Evolutionary conservation across 2,113 vertebrate genomes (phyloP).

Genomic region (Empidonax traillii): DNA sequence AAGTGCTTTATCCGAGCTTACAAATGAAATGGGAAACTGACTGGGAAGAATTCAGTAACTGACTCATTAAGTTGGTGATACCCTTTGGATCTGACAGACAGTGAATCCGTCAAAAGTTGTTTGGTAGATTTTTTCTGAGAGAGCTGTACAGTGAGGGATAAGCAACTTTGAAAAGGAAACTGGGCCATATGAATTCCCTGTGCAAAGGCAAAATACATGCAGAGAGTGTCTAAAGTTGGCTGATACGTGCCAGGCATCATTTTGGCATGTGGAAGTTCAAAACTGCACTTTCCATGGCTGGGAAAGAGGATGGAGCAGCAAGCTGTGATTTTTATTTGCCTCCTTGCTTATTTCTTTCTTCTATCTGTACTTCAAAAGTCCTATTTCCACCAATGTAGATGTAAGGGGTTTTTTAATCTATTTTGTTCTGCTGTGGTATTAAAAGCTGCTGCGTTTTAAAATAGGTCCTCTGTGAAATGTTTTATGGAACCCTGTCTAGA

Average conservation of each 20-base stretch:
- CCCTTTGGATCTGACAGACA: constrained; percentile 1
- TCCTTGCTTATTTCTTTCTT: not conserved
- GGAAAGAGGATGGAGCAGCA: not conserved
- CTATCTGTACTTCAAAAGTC: not conserved
- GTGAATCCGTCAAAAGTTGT: not conserved
- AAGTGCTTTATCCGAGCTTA: not conserved
- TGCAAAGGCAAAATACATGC: not conserved
- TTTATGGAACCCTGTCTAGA: not conserved
- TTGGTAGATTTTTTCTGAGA: not conserved
- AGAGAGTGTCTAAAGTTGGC: not conserved
- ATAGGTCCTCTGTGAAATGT: not conserved
- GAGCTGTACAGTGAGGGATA: not conserved
- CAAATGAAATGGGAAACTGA: not conserved
- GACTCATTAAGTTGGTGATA: not conserved
- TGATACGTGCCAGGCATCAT: not conserved
- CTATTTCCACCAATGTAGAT: not conserved
- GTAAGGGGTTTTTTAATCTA: not conserved
- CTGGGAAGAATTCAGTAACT: not conserved
- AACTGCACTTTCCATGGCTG: not conserved
- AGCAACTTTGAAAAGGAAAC: not conserved
- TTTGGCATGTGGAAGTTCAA: not conserved
- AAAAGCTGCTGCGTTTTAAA: not conserved
- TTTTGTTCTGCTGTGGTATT: not conserved
- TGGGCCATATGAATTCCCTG: not conserved
- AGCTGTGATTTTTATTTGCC: not conserved